Base-by-base conservation (phyloP, 1,140 invertebrate species). In the Streblospio benedicti region DNA sequence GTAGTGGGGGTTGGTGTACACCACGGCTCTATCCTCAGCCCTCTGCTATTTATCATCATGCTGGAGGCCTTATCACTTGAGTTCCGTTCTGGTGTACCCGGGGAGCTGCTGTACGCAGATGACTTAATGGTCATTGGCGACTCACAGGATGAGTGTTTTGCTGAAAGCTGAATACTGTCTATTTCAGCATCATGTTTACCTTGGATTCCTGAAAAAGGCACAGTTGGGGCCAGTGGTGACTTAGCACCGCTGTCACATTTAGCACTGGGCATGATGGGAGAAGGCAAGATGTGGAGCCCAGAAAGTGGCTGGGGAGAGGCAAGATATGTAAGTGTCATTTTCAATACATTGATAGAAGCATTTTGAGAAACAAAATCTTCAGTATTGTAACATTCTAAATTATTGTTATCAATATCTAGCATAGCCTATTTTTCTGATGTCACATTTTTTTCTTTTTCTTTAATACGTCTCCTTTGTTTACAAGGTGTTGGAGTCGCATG, bases 281-380 rank as follows among this genome's bases (percentile, higher is more conserved):
- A 89, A 76, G 87, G 86, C 1, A 83, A 83, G 69, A 87, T 88
- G 86, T 88, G 86, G 87, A 86, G 83, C 67, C 81, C 84, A 49
- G 71, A 81, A 61, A 87, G 85, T 47, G 87, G 87, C 14, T 87
- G 86, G 86, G 83, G 79, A 18, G 80, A 85, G 61, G 85, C 86
- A 6, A 81, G 81, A 78, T 81, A 83, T 65, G 84, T 84, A 73
- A 78, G 75, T 70, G 14, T 30, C n/a, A 2, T 20, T 1, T 52
- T 52, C 18, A 28, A 27, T 45, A 45, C 1, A 23, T 5, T 45
- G n/a, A n/a, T n/a, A n/a, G n/a, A n/a, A n/a, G n/a, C n/a, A n/a
- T n/a, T n/a, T n/a, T n/a, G n/a, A n/a, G n/a, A n/a, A n/a, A n/a
- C n/a, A n/a, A n/a, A n/a, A n/a, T n/a, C n/a, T n/a, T n/a, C n/a